Base-by-base conservation (phyloP, 2,113 vertebrate species). In the Atrichornis clamosus region DNA sequence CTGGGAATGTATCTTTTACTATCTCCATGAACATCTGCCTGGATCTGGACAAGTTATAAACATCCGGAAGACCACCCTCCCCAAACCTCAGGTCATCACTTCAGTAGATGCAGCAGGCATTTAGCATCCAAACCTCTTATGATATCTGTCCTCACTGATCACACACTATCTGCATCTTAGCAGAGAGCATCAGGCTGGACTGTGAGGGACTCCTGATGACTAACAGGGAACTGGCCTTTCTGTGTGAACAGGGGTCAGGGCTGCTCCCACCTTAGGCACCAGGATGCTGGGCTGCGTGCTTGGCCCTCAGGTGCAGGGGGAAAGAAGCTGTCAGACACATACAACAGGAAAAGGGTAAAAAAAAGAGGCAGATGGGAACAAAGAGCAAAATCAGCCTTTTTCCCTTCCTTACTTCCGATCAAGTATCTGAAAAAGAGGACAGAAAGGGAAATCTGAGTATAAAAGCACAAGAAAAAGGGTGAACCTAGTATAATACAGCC, bases 231-330 rank as follows among this genome's bases (percentile, higher is more conserved):
- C 30, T 21, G 21, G 47, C 60, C 22, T 49, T 82, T 47, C 44
- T 44, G 22, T 19, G 30, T 0, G 2, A 80, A 46, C 59, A 74
- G 59, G 8, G 58, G 24, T 33, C 58, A 53, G 19, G 37, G 41
- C 26, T 73, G 46, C 55, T 83, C 42, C 62, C 2, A 2, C 41
- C 7, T 30, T 5, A 73, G n/a, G 24, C 37, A 91, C 14, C 56
- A 42, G 46, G 68, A 49, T 3, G 1, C 17, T 2, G 1, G 10
- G 39, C 30, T 70, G 37, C 1, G 0, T 6, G 17, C 52, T 64
- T 37, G 24, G 42, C 35, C n/a, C 44, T 32, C 17, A 27, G 33
- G 12, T 60, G 22, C 20, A 42, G 46, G 32, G 23, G 11, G 3
- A 58, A 83, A 88, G 46, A 80, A 87, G 8, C n/a, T n/a, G 37